These are phyloP conservation scores for Andinoacara biseriatus DNA, from an alignment of 2,113 vertebrate genomes.

Conservation along the genomic window DNA sequence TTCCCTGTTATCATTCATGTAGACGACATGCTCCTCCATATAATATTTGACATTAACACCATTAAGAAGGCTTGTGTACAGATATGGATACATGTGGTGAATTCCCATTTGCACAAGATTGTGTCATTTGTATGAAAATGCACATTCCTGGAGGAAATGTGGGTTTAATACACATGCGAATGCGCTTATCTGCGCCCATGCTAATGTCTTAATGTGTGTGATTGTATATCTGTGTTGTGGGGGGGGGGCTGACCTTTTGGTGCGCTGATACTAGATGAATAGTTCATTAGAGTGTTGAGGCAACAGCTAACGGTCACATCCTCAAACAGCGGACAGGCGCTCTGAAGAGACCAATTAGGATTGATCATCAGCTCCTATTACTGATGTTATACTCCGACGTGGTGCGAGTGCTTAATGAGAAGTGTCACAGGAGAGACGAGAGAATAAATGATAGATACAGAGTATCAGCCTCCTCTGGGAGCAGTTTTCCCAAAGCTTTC, in stretches of 20 bases:
- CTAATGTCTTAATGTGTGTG: neutral
- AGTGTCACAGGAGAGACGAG: slow-evolving; percentile 38
- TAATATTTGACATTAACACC: slow-evolving; percentile 27
- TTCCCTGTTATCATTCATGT: neutral
- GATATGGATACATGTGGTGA: neutral
- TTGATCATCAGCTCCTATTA: slow-evolving; percentile 79
- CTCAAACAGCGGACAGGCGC: slow-evolving; percentile 57
- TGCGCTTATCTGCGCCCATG: neutral
- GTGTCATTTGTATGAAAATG: slow-evolving; percentile 14
- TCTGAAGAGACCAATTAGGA: slow-evolving; percentile 83
- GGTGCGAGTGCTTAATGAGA: slow-evolving; percentile 62
- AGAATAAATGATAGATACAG: slow-evolving; percentile 42
- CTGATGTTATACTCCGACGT: slow-evolving; percentile 58
- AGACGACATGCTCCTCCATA: neutral
- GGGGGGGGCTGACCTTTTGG: slow-evolving; percentile 72
- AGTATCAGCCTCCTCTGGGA: slow-evolving; percentile 18
- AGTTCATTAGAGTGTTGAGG: slow-evolving; percentile 68
- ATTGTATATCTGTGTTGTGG: neutral
- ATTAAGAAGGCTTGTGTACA: slow-evolving; percentile 13
- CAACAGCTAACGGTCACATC: slow-evolving; percentile 62
- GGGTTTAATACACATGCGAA: neutral
- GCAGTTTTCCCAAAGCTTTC: slow-evolving; percentile 25
- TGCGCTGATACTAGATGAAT: slow-evolving; percentile 62
- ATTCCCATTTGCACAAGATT: neutral
- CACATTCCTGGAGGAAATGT: neutral